Conservation (phyloP, 2,797 vertebrate genomes). For the Macrochelys suwanniensis region DNA sequence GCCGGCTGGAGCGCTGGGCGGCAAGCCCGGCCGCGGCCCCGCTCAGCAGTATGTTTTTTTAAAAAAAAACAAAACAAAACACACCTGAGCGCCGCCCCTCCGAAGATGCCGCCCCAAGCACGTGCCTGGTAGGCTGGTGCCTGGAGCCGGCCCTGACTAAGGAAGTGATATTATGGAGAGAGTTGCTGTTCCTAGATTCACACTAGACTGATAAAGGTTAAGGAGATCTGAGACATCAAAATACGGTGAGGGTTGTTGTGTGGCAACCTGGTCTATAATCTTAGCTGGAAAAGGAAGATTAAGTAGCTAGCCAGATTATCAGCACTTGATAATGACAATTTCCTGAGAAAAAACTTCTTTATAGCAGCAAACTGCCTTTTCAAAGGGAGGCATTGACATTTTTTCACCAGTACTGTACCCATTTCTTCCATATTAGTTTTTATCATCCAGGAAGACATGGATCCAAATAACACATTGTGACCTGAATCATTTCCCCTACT, state of each 20-base stretch:
- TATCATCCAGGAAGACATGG: background rate
- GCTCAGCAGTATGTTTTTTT: too few relatives aligned
- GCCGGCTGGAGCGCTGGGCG: too few relatives aligned
- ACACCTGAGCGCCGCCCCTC: too few relatives aligned
- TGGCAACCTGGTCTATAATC: background rate
- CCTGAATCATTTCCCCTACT: background rate
- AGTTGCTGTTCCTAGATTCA: background rate
- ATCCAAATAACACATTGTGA: background rate
- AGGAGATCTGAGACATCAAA: background rate
- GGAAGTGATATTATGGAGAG: background rate
- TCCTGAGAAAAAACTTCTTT: background rate
- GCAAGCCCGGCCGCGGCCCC: too few relatives aligned
- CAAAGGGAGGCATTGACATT: background rate
- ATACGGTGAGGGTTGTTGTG: background rate
- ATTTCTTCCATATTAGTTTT: background rate
- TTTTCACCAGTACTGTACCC: background rate
- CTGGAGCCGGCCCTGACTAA: too few relatives aligned
- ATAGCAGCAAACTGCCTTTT: background rate
- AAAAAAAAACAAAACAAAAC: too few relatives aligned
- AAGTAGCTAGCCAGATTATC: background rate
- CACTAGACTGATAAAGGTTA: background rate
- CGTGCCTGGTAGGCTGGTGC: too few relatives aligned
- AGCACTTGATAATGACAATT: background rate
- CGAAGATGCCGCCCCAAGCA: too few relatives aligned
- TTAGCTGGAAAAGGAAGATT: background rate